These are phyloP conservation scores for Andrena flavipes DNA, from an alignment of 2,888 invertebrate species.

Conservation along the genomic window DNA sequence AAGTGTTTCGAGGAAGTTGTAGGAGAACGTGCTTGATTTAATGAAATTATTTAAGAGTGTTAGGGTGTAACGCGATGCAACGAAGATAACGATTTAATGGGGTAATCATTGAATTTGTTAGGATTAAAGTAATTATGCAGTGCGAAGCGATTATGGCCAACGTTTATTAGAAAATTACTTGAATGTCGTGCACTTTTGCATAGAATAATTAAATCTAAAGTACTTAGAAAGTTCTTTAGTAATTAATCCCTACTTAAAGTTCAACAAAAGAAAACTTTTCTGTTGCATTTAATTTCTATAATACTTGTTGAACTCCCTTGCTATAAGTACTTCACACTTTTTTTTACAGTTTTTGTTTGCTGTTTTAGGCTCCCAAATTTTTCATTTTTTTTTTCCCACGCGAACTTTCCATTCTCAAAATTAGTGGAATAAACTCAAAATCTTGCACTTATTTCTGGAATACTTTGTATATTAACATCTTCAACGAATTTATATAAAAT, in stretches of 20 bases:
- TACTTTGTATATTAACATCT: background rate
- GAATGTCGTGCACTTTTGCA: background rate
- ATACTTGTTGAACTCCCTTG: background rate
- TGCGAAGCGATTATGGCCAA: conserved; percentile 44
- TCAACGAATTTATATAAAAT: background rate
- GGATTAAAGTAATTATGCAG: conserved; percentile 7
- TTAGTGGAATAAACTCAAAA: too few species aligned
- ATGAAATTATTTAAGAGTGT: conserved; percentile 33
- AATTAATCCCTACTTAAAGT: background rate
- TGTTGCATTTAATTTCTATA: background rate
- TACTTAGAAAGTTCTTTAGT: conserved; percentile 1
- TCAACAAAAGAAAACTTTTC: background rate
- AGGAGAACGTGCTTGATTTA: background rate
- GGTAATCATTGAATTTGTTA: conserved; percentile 51
- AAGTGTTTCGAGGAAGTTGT: background rate
- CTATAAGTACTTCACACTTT: too few species aligned
- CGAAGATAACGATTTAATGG: conserved; percentile 40
- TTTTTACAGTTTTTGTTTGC: background rate
- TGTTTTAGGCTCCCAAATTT: too few species aligned
- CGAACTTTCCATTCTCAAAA: too few species aligned
- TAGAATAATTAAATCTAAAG: background rate
- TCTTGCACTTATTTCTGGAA: too few species aligned
- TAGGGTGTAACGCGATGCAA: conserved; percentile 46
- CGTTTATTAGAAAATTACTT: conserved; percentile 31
- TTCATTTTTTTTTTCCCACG: too few species aligned